phyloP scores from a whole-genome alignment of 2,113 vertebrate species.

The Podocnemis expansa region DNA sequence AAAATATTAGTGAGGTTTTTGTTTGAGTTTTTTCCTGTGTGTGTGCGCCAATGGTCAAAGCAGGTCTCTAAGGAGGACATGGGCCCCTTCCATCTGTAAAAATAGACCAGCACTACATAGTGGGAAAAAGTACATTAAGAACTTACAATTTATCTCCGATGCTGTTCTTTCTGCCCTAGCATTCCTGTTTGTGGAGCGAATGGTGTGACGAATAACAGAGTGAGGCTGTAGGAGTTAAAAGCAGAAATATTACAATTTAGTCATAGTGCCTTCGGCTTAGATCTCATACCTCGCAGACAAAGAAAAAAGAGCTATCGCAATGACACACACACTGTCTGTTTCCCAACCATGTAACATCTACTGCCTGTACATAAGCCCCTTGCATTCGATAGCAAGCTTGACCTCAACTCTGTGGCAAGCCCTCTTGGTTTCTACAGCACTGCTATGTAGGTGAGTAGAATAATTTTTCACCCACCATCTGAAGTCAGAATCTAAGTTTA shows the following conservation, averaged over 20 bases:
- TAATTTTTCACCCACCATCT: not conserved
- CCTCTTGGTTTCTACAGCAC: not conserved
- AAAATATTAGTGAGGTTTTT: accelerated
- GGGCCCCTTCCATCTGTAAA: accelerated
- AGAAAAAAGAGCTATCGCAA: not conserved
- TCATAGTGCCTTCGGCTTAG: accelerated
- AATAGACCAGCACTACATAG: not conserved
- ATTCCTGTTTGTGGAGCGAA: slow-evolving; percentile 92
- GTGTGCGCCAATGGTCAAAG: accelerated
- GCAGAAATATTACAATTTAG: not conserved
- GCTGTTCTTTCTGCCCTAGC: slow-evolving; percentile 89
- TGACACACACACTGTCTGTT: accelerated
- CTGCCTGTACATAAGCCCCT: not conserved
- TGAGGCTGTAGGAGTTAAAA: slow-evolving; percentile 79
- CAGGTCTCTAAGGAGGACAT: accelerated
- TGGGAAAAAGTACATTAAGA: not conserved
- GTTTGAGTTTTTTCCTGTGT: not conserved
- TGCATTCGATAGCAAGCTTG: accelerated
- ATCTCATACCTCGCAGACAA: not conserved
- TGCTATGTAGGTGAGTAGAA: not conserved
- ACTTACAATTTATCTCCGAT: slow-evolving; percentile 97
- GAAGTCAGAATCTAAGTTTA: not conserved
- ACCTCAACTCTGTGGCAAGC: not conserved
- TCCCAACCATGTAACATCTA: not conserved
- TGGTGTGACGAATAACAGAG: slow-evolving; percentile 90